Percentiles rank a stretch among this genome's conserved stretches.
Conservation (phyloP, 2,113 vertebrate species). For the Oncorhynchus masou region DNA sequence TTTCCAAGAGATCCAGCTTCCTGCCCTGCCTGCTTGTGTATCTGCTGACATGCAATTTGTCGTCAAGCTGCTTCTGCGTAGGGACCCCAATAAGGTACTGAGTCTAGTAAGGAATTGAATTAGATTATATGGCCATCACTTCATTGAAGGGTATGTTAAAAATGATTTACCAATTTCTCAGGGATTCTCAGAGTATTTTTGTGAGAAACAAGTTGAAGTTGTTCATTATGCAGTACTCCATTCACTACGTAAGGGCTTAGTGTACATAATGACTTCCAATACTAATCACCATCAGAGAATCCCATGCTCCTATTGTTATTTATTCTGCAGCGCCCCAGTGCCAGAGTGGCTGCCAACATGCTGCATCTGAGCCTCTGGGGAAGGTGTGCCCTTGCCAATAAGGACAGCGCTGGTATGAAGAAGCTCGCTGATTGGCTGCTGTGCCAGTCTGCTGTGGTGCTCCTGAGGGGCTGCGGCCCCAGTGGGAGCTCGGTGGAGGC, state of each 20-base stretch:
- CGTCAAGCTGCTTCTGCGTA: slow-evolving; percentile 77
- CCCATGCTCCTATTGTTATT: background rate
- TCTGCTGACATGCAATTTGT: slow-evolving; percentile 69
- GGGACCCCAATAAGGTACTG: slow-evolving; percentile 78
- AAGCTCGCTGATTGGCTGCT: slow-evolving; percentile 83
- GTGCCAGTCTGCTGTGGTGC: slow-evolving; percentile 80
- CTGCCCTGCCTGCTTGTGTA: slow-evolving; percentile 56
- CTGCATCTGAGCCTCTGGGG: slow-evolving; percentile 91
- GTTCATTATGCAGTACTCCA: no score
- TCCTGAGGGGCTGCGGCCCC: slow-evolving; percentile 70
- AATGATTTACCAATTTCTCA: no score
- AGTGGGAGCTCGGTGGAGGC: slow-evolving; percentile 73
- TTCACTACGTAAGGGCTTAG: no score
- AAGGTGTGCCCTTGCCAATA: slow-evolving; percentile 55
- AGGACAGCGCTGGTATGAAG: slow-evolving; percentile 57
- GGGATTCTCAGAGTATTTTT: no score
- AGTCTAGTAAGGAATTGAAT: no score
- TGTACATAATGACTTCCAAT: no score
- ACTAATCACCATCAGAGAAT: background rate
- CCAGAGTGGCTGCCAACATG: slow-evolving; percentile 85
- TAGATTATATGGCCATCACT: no score
- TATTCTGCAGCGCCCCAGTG: slow-evolving; percentile 80
- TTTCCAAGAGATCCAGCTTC: slow-evolving; percentile 85
- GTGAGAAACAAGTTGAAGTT: no score
- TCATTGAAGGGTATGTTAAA: no score